A percentile compares a stretch with the other conserved stretches of the same genome.
These are phyloP conservation scores for Dasyornis broadbenti DNA, from an alignment of 2,113 vertebrate genomes.

Conservation along the genomic window DNA sequence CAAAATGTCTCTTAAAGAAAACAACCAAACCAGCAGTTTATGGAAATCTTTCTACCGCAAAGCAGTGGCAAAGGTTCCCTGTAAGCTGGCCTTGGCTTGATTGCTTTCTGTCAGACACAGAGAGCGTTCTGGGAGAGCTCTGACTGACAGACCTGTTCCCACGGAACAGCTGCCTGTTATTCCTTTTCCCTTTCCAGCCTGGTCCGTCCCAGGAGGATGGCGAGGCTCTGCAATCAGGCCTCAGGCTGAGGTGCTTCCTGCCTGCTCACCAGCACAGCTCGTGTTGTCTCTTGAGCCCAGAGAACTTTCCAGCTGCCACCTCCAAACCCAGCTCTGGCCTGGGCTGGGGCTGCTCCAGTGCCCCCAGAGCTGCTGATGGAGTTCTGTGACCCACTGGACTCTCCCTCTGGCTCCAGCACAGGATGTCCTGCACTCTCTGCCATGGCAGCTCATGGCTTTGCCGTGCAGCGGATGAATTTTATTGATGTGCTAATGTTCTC, in stretches of 20 bases:
- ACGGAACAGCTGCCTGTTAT: neutral
- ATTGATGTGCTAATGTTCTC: neutral
- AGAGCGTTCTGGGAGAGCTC: neutral
- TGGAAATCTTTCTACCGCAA: slow-evolving; percentile 3
- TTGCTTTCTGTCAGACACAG: slow-evolving; percentile 6
- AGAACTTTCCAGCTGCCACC: neutral
- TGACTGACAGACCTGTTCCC: neutral
- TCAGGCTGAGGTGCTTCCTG: neutral
- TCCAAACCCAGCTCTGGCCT: neutral
- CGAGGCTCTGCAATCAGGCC: neutral
- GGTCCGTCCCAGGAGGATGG: too few relatives aligned
- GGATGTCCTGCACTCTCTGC: neutral
- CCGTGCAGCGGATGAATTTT: neutral
- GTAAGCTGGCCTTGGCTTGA: neutral
- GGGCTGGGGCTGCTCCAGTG: accelerated
- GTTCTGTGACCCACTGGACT: neutral
- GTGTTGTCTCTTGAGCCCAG: neutral
- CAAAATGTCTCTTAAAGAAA: neutral
- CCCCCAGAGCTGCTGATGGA: neutral
- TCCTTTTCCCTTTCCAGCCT: neutral
- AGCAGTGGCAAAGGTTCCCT: slow-evolving; percentile 17
- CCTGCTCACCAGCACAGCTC: neutral
- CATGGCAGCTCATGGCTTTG: neutral
- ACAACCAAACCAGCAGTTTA: neutral
- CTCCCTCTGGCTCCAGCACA: neutral